phyloP scores from a whole-genome alignment of 2,113 vertebrate species.

The Pteropus alecto region DNA sequence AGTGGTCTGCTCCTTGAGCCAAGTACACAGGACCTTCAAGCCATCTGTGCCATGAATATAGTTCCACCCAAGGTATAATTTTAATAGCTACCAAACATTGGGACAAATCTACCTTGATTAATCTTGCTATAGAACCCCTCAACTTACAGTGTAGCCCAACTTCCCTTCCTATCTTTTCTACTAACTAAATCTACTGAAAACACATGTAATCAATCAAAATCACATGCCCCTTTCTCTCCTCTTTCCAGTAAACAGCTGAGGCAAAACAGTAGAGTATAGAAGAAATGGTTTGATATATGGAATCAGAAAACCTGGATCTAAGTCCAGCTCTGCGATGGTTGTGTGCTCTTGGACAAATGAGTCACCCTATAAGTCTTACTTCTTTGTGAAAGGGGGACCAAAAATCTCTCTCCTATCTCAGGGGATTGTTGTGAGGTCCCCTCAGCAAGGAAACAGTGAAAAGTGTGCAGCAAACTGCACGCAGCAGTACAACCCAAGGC shows the following conservation, averaged over 20 bases:
- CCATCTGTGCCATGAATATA: not conserved
- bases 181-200: constrained; percentile 26
- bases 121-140: not conserved
- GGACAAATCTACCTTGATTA: not conserved
- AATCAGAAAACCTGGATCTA: constrained; percentile 23
- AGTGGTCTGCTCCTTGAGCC: not conserved
- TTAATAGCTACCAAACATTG: not conserved
- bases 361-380: not conserved
- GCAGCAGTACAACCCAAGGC: not conserved
- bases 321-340: not conserved
- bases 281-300: not conserved
- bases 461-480: not conserved
- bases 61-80: not conserved
- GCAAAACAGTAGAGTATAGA: not conserved
- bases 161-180: not conserved
- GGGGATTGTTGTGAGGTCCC: not conserved
- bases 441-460: not conserved
- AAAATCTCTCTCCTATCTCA: not conserved
- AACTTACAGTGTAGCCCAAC: not conserved
- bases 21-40: not conserved
- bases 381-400: not conserved
- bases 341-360: not conserved
- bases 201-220: not conserved
- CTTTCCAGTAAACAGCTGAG: not conserved
- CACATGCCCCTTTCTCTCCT: not conserved